phyloP scores from a whole-genome alignment of 2,113 vertebrate genomes.

The Gymnarchus niloticus region DNA sequence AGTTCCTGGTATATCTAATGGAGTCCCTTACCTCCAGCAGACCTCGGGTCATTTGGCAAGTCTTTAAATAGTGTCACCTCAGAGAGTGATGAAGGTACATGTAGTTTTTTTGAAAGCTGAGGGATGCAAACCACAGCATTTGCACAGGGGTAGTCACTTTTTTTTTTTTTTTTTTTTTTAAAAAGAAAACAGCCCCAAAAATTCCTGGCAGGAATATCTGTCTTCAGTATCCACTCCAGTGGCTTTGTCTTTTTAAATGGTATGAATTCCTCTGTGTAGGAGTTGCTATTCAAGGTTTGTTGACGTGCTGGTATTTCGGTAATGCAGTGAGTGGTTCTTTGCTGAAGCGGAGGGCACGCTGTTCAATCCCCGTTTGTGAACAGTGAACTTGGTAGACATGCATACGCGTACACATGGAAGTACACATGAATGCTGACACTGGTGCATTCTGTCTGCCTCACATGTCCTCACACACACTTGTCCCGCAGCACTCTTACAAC shows the following conservation, averaged over 20 bases:
- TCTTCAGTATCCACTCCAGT: background rate
- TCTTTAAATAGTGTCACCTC: conserved; percentile 54
- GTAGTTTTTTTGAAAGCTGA: background rate
- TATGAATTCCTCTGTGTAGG: conserved; percentile 47
- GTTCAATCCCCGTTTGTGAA: conserved; percentile 25
- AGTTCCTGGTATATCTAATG: conserved; percentile 49
- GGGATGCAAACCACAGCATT: background rate
- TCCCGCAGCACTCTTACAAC: background rate
- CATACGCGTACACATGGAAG: conserved; percentile 8
- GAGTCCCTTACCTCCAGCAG: conserved; percentile 41
- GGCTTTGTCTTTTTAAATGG: conserved; percentile 53
- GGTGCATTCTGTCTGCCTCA: background rate
- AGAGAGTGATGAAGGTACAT: background rate
- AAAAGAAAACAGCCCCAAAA: background rate
- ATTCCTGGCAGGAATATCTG: background rate
- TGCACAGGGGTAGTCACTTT: background rate
- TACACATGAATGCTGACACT: background rate
- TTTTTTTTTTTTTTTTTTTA: no score
- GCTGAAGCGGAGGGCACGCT: conserved; percentile 28
- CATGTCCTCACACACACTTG: background rate
- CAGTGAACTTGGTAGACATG: conserved; percentile 7
- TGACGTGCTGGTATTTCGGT: conserved; percentile 54
- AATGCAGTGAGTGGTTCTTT: conserved; percentile 62
- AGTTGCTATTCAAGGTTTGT: conserved; percentile 41
- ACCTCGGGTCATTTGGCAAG: conserved; percentile 36